These are phyloP conservation scores for Horisme vitalbata DNA, from an alignment of 2,888 invertebrate genomes.

Conservation along the genomic window DNA sequence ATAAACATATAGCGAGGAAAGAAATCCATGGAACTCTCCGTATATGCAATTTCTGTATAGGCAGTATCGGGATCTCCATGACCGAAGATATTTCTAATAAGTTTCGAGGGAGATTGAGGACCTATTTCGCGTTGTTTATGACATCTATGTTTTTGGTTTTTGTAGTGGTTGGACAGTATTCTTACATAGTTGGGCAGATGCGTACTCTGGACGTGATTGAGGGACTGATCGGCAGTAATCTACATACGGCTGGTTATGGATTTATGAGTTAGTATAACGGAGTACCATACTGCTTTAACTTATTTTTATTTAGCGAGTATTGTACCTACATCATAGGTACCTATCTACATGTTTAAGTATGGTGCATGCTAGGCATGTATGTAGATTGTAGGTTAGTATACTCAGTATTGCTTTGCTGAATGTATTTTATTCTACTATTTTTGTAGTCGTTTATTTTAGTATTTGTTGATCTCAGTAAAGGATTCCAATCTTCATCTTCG, in stretches of 20 bases:
- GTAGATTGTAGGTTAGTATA: no score
- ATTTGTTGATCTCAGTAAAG: no score
- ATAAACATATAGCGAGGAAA: slow-evolving; percentile 32
- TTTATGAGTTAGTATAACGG: slow-evolving; percentile 54
- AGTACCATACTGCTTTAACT: no score
- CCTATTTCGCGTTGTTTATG: slow-evolving; percentile 35
- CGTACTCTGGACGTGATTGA: slow-evolving; percentile 50
- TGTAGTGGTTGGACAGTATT: slow-evolving; percentile 53
- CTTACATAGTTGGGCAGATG: slow-evolving; percentile 48
- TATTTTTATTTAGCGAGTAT: no score
- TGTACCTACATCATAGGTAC: no score
- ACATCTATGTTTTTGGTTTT: slow-evolving; percentile 45
- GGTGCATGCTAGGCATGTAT: no score
- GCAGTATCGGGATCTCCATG: slow-evolving; percentile 54
- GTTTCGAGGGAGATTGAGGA: slow-evolving; percentile 36
- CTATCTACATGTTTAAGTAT: no score
- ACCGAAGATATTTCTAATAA: slow-evolving; percentile 46
- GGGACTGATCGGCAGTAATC: slow-evolving; percentile 53
- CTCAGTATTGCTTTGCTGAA: no score
- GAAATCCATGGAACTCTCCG: slow-evolving; percentile 54
- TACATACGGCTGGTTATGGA: slow-evolving; percentile 66
- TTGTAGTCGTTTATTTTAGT: no score
- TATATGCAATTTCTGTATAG: slow-evolving; percentile 54
- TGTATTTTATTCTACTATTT: no score
- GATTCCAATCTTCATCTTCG: no score